Evolutionary conservation across 1,140 invertebrate species (phyloP).

Genomic region (Homarus americanus): DNA sequence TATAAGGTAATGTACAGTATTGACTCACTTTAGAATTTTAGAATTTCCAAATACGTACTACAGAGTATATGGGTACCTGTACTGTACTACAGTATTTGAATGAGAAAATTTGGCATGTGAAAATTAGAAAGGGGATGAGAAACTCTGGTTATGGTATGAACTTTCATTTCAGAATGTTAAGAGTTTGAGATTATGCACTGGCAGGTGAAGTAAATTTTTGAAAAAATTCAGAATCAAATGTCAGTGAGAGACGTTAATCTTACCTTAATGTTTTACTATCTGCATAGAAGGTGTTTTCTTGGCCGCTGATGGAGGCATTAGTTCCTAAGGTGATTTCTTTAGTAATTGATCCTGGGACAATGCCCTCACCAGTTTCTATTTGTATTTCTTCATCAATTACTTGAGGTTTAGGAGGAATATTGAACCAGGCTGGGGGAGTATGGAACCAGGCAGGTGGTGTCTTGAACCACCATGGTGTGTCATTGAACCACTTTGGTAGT

Average conservation of each 20-base stretch:
- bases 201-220: not conserved
- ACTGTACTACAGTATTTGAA: too few species aligned
- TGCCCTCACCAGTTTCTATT: not conserved
- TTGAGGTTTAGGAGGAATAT: not conserved
- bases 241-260: not conserved
- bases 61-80: too few species aligned
- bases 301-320: not conserved
- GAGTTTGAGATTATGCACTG: not conserved
- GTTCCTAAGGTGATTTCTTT: not conserved
- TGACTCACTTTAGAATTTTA: too few species aligned
- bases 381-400: not conserved
- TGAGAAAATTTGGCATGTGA: too few species aligned
- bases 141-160: not conserved
- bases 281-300: not conserved
- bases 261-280: constrained; percentile 17
- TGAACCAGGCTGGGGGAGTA: constrained; percentile 4
- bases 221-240: not conserved
- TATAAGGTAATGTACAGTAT: too few species aligned
- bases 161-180: not conserved
- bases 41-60: too few species aligned
- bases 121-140: too few species aligned
- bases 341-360: not conserved
- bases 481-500: not conserved
- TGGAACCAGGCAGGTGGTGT: constrained; percentile 15
- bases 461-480: constrained; percentile 15